These are phyloP conservation scores for Lordiphosa andalusiaca DNA, from an alignment of 2,888 invertebrate genomes.

Conservation along the genomic window DNA sequence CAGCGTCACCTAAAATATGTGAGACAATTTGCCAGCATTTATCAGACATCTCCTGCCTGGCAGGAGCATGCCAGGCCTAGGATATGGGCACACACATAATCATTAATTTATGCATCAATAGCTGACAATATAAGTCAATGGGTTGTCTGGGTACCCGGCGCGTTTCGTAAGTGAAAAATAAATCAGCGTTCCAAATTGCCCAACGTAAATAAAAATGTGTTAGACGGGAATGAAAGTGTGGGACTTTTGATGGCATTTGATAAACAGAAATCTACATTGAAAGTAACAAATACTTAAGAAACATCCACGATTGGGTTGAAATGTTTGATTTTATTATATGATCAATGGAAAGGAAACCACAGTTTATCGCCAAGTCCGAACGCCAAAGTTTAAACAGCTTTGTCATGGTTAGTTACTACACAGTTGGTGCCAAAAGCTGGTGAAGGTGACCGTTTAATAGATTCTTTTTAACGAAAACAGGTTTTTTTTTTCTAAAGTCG, in stretches of 20 bases:
- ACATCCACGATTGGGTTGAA: too few species aligned
- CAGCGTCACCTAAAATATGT: conserved; percentile 16
- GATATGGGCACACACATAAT: conserved; percentile 40
- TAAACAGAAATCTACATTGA: conserved; percentile 10
- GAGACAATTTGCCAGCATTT: conserved; percentile 56
- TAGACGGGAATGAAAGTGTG: conserved; percentile 11
- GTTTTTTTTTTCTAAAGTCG: too few species aligned
- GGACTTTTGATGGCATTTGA: conserved; percentile 14
- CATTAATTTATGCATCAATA: conserved; percentile 73
- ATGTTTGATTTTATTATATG: too few species aligned
- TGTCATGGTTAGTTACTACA: too few species aligned
- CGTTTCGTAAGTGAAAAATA: conserved; percentile 60
- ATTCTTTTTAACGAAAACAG: too few species aligned
- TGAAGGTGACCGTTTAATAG: too few species aligned
- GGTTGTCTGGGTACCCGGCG: conserved; percentile 63
- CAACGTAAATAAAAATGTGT: conserved; percentile 58
- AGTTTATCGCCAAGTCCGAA: too few species aligned
- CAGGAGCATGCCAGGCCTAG: conserved; percentile 4
- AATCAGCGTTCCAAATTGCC: conserved; percentile 61
- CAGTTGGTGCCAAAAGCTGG: too few species aligned
- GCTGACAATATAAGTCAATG: conserved; percentile 70
- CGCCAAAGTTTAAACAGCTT: too few species aligned
- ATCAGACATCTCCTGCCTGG: conserved; percentile 32
- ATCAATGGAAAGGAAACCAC: too few species aligned
- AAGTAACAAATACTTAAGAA: too few species aligned